Evolutionary conservation across 2,113 vertebrate genomes (phyloP), one percentile per base, ranked within the genome.

Genomic region (Oreocharis arfaki): DNA sequence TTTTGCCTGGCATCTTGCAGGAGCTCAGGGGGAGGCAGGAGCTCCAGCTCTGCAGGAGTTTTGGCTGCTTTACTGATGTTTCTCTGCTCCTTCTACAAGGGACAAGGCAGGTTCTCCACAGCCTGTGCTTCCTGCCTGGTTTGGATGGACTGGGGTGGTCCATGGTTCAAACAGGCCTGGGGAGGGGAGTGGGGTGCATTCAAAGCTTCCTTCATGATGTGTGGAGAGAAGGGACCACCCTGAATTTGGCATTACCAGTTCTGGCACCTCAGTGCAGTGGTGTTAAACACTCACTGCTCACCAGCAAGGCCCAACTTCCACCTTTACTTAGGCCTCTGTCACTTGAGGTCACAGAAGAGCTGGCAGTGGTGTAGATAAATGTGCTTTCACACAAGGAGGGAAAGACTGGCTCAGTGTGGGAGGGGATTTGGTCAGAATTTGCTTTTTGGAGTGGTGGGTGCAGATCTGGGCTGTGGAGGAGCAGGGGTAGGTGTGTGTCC

Each of bases 101-200:
- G 56, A 16, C 16, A 9, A 8, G 56, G 68, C 33, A 33, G 28
- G 7, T 24, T 75, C 65, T 56, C 16, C 35, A 4, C 3, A 55
- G 39, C 33, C 32, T 39, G 22, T 53, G 32, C 67, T 20, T 27
- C 22, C 71, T 47, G 67, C 37, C 12, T 33, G 0, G 8, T 41
- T 17, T 44, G 46, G 28, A 5, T 20, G n/a, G 6, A 2, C 33
- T 69, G 75, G 64, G 68, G 2, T 47, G 61, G 35, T 21, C 53
- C n/a, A 8, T 37, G 57, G n/a, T 4, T 37, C 57, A 16, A 0
- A 37, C 14, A 19, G 41, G 9, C 11, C 16, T 53, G 28, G 63
- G 49, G 33, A 59, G 35, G 33, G 41, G 17, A 49, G 39, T 1
- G 2, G 4, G 16, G 8, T 5, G 0, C 6, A 1, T 32, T 70